Base-by-base conservation (phyloP, 53 echinoderm and acorn worm genomes). In the Luidia sarsii region DNA sequence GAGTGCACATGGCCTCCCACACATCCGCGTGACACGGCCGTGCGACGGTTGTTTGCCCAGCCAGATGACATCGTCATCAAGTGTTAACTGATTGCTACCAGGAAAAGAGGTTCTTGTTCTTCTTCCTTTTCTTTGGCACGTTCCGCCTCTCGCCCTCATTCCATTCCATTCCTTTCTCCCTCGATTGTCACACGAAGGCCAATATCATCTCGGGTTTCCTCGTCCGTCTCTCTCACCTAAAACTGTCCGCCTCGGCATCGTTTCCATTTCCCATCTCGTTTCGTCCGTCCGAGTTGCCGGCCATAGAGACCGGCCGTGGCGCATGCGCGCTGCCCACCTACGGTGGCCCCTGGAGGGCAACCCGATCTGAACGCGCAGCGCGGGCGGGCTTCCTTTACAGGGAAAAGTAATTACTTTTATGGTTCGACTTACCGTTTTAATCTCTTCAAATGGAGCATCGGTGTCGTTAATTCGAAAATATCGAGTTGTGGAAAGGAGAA, bases 341-440 rank as follows among this genome's bases (percentile, higher is more conserved):
- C 37, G 37, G 43, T 43, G 55, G 55, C 39, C 72, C 82, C 82
- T 30, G 27, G 82, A 67, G 82, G 82, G 68, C 68, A 38, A 67
- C 45, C 34, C 56, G 68, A 67, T 54, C 82, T 83, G 61, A 72
- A 55, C 28, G 48, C 10, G 68, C 32, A n/a, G n/a, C 4, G 9
- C 11, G 6, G 85, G 79, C 66, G 57, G 67, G 67, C 53, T 86
- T 57, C 79, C 45, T 64, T 39, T 79, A 86, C 68, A 79, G 66
- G n/a, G 67, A 79, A 79, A 75, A 86, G 77, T 86, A 86, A 75
- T 86, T 86, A 79, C 64, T 85, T 73, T 85, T 60, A 77, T 67
- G 86, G 75, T 79, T 75, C 64, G 66, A 66, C 67, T 86, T 86
- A 77, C 57, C 83, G 32, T 70, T 83, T 83, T 83, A 83, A 70